phyloP scores from a whole-genome alignment of 2,113 vertebrate species.

The Pitta sordida region DNA sequence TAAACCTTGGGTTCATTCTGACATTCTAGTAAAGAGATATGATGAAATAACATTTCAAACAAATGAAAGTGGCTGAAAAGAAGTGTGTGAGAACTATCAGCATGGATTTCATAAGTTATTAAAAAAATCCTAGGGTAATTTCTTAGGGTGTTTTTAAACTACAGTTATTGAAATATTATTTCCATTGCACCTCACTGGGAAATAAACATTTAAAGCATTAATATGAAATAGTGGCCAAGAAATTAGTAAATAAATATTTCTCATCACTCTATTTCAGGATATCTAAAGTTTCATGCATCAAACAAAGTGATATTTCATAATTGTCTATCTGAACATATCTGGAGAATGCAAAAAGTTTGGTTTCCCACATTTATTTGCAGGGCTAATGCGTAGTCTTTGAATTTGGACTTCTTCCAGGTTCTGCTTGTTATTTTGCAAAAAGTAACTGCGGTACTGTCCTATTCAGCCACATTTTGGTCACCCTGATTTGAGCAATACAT shows the following conservation, averaged over 20 bases:
- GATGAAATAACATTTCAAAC: slow-evolving; percentile 5
- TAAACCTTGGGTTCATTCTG: neutral
- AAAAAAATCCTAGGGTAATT: accelerated
- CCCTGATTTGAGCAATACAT: neutral
- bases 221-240: neutral
- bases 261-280: neutral
- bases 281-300: neutral
- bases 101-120: neutral
- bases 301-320: neutral
- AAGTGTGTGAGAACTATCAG: neutral
- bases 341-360: neutral
- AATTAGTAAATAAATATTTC: neutral
- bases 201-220: neutral
- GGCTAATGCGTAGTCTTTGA: neutral
- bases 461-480: neutral
- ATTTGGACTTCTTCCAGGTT: neutral
- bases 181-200: neutral
- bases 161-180: slow-evolving; percentile 1
- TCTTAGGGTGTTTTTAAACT: slow-evolving; percentile 6
- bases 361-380: slow-evolving; percentile 36
- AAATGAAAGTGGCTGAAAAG: neutral
- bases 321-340: neutral
- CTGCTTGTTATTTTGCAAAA: neutral
- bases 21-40: neutral
- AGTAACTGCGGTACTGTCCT: neutral